Percentiles rank a stretch among this genome's conserved stretches.
These are phyloP conservation scores for Chrysodeixis includens DNA, from an alignment of 2,888 invertebrate genomes.

Conservation along the genomic window DNA sequence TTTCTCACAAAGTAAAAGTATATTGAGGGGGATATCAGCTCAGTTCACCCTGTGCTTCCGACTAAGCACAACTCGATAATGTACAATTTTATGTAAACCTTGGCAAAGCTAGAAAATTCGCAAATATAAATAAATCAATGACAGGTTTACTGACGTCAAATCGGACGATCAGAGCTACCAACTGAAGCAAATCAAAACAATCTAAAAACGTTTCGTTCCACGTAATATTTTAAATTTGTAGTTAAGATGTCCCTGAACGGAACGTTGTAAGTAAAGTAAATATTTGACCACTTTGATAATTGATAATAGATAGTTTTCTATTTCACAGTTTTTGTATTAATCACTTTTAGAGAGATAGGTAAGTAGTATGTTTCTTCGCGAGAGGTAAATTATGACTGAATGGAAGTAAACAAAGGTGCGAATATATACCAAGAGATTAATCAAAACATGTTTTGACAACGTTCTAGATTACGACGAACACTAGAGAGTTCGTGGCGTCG, in stretches of 20 bases:
- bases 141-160: conserved; percentile 75
- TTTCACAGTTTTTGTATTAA: not conserved
- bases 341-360: too few species aligned
- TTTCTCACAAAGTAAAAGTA: conserved; percentile 7
- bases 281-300: too few species aligned
- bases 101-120: conserved; percentile 47
- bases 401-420: conserved; percentile 19
- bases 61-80: conserved; percentile 16
- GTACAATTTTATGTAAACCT: conserved; percentile 36
- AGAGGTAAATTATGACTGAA: conserved; percentile 26
- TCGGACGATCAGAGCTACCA: conserved; percentile 77
- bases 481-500: conserved; percentile 12
- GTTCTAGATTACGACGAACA: conserved; percentile 18
- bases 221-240: conserved; percentile 31
- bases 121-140: conserved; percentile 80
- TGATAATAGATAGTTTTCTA: not conserved
- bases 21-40: conserved; percentile 2
- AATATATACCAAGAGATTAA: conserved; percentile 65
- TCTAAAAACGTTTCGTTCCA: conserved; percentile 45
- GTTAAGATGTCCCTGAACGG: not conserved
- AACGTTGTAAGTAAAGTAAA: conserved; percentile 13
- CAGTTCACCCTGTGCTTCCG: not conserved
- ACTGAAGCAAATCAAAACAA: conserved; percentile 71
- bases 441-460: conserved; percentile 75
- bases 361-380: not conserved